These are phyloP conservation scores for Stegana nigrithorax DNA, from an alignment of 2,888 invertebrate species.

Conservation along the genomic window DNA sequence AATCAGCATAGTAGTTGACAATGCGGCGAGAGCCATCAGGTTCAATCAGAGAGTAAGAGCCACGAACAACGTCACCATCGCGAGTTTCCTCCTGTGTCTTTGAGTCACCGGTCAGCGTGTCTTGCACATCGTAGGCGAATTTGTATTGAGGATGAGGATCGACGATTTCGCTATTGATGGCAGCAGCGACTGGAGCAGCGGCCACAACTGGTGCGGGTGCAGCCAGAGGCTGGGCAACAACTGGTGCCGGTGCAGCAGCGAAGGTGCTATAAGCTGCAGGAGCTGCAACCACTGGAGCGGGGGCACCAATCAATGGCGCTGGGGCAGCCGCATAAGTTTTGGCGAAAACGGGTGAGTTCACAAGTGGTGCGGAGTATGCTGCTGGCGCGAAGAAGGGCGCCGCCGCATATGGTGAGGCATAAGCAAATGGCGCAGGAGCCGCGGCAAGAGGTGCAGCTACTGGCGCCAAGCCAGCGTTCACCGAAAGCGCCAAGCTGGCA, in stretches of 20 bases:
- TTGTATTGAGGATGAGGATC: conserved; percentile 65
- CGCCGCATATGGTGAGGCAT: conserved; percentile 25
- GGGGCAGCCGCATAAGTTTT: conserved; percentile 38
- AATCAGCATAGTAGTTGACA: conserved; percentile 65
- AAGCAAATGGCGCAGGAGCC: conserved; percentile 36
- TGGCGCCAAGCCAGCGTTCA: conserved; percentile 62
- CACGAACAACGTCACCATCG: conserved; percentile 66
- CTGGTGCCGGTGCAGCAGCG: conserved; percentile 39
- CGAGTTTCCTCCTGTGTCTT: conserved; percentile 66
- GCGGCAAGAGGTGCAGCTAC: conserved; percentile 44
- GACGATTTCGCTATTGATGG: conserved; percentile 44
- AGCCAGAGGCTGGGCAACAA: not conserved
- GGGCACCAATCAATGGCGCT: conserved; percentile 44
- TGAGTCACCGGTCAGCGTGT: conserved; percentile 63
- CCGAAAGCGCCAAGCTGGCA: conserved; percentile 65
- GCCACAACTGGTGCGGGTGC: conserved; percentile 22
- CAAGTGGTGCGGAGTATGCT: conserved; percentile 35
- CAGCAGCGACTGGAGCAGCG: conserved; percentile 39
- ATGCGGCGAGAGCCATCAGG: conserved; percentile 65
- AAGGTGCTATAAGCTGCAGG: conserved; percentile 43
- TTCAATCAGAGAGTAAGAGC: conserved; percentile 66
- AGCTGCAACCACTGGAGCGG: conserved; percentile 42
- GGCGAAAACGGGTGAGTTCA: conserved; percentile 36
- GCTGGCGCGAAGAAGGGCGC: conserved; percentile 43
- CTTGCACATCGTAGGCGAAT: conserved; percentile 65